Conservation (phyloP, 2,797 vertebrate genomes). For the Coregonus suidteri region DNA sequence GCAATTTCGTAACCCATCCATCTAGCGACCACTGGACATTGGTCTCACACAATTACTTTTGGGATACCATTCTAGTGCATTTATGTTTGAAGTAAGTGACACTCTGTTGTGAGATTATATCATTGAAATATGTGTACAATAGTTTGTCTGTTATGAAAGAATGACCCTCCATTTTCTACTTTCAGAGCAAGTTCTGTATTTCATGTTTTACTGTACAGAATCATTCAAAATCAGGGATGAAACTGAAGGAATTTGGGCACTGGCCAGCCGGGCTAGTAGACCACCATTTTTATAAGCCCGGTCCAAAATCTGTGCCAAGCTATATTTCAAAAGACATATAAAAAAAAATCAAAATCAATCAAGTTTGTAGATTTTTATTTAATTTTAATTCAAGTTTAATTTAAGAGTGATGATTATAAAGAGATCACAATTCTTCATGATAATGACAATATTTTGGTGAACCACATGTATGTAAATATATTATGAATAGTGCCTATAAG, state of each 20-base stretch:
- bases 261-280: no score
- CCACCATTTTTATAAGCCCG: no score
- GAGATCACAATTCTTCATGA: no score
- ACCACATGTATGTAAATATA: neutral
- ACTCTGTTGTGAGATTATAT: conserved; percentile 45
- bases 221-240: neutral
- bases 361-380: no score
- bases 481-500: no score
- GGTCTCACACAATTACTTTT: conserved; percentile 67
- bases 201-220: neutral
- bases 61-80: conserved; percentile 59
- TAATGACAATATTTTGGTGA: neutral
- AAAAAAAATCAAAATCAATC: no score
- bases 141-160: conserved; percentile 20
- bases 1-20: conserved; percentile 69
- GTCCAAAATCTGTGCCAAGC: no score
- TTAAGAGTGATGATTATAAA: no score
- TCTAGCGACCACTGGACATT: conserved; percentile 71
- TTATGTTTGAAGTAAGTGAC: conserved; percentile 62
- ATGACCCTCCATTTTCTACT: neutral
- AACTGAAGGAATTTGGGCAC: no score
- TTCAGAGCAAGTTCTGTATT: neutral
- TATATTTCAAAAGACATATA: no score
- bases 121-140: conserved; percentile 39
- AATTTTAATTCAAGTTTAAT: no score